Evolutionary conservation across 2,113 vertebrate genomes (phyloP).

Genomic region (Thryonomys swinderianus): DNA sequence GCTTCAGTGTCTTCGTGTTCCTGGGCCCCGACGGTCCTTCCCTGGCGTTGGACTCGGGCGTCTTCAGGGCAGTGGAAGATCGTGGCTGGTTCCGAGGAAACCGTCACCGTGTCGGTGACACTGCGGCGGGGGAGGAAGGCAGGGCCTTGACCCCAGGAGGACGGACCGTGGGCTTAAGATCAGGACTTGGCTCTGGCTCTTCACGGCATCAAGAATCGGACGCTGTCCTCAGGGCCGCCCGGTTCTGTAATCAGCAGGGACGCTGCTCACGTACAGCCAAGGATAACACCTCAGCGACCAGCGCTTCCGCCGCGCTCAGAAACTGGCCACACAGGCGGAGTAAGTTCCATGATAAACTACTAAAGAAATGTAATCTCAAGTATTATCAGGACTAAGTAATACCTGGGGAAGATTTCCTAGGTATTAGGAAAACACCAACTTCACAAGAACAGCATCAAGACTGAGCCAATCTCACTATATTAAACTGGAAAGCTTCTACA

Average conservation of each 20-base stretch:
- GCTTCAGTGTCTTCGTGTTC: neutral
- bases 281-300: neutral
- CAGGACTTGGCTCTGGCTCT: neutral
- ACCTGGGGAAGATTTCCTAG: neutral
- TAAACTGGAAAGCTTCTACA: neutral
- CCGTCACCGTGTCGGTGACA: neutral
- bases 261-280: neutral
- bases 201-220: neutral
- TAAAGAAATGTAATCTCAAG: neutral
- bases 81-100: neutral
- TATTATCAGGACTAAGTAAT: neutral
- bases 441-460: neutral
- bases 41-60: neutral
- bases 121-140: neutral
- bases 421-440: neutral
- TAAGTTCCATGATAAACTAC: neutral
- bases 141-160: neutral
- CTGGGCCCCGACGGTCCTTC: neutral
- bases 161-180: neutral
- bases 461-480: neutral
- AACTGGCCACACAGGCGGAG: neutral
- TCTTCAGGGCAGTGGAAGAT: neutral
- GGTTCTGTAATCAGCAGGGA: neutral
- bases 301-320: no score
- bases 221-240: neutral